These are phyloP conservation scores for Cylloceria caligata DNA, from an alignment of 2,888 invertebrate genomes.

Conservation along the genomic window DNA sequence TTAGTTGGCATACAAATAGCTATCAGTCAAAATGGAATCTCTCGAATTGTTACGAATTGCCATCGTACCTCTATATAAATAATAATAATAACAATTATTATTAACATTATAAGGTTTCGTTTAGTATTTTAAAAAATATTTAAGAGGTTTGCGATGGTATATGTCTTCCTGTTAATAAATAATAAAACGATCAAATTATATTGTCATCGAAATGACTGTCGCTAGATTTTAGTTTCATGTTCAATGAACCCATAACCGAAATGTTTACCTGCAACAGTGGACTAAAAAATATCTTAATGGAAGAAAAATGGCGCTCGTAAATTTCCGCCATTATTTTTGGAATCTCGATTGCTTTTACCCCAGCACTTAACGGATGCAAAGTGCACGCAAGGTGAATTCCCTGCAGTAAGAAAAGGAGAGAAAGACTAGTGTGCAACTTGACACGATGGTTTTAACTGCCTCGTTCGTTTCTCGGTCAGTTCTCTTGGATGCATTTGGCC, in stretches of 20 bases:
- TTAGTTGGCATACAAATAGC: too few relatives aligned
- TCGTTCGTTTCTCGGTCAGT: constrained; percentile 57
- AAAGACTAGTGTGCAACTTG: constrained; percentile 9
- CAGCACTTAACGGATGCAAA: background rate
- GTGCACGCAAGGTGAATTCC: background rate
- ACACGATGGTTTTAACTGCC: constrained; percentile 26
- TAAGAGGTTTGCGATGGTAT: background rate
- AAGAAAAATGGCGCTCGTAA: too few relatives aligned
- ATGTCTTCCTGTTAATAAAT: background rate
- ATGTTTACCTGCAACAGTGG: background rate
- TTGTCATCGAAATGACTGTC: too few relatives aligned
- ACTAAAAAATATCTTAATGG: too few relatives aligned
- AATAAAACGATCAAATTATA: too few relatives aligned
- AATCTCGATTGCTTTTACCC: background rate
- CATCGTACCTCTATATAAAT: too few relatives aligned
- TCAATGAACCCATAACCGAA: too few relatives aligned
- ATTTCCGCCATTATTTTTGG: background rate
- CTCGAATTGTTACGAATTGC: too few relatives aligned
- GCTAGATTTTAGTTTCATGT: too few relatives aligned
- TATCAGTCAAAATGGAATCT: too few relatives aligned
- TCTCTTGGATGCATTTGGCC: constrained; percentile 43
- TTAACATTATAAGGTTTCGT: too few relatives aligned
- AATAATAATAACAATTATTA: too few relatives aligned
- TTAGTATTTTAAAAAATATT: background rate
- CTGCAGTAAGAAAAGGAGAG: background rate